Evolutionary conservation across 2,888 invertebrate genomes (phyloP).

Genomic region (Lithosia quadra): DNA sequence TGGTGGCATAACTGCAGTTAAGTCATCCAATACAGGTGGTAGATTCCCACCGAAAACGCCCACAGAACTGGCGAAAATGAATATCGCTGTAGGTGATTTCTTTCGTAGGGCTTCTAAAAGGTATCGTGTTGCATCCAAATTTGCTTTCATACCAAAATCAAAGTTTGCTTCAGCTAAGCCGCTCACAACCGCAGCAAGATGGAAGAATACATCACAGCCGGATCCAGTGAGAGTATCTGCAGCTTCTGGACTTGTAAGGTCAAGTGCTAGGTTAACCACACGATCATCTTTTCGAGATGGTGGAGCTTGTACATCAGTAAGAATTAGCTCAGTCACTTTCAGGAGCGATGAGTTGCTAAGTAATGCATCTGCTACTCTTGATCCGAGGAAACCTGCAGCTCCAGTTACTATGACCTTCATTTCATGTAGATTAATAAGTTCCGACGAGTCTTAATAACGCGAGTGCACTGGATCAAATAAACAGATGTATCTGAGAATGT

Average conservation of each 20-base stretch:
- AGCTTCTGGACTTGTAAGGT: constrained; percentile 51
- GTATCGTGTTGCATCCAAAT: constrained; percentile 74
- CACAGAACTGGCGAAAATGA: constrained; percentile 72
- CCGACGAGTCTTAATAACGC: not conserved
- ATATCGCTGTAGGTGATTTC: constrained; percentile 55
- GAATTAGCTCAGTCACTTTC: constrained; percentile 55
- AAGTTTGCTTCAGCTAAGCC: constrained; percentile 77
- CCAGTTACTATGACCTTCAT: constrained; percentile 74
- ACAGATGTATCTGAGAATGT: not conserved
- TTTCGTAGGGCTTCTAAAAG: constrained; percentile 70
- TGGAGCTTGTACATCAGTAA: constrained; percentile 54
- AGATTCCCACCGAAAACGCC: constrained; percentile 73
- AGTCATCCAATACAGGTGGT: constrained; percentile 63
- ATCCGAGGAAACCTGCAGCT: constrained; percentile 71
- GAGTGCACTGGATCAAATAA: not conserved
- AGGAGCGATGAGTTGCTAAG: constrained; percentile 53
- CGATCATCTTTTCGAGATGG: constrained; percentile 51
- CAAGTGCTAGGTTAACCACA: constrained; percentile 52
- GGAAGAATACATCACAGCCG: constrained; percentile 67
- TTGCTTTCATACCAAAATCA: constrained; percentile 73
- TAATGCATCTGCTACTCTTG: constrained; percentile 61
- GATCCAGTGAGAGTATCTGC: constrained; percentile 57
- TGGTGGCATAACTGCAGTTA: constrained; percentile 69
- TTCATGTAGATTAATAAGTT: constrained; percentile 12
- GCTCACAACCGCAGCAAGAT: constrained; percentile 78